Percentiles rank a stretch among this genome's conserved stretches.
Evolutionary conservation across 2,888 invertebrate genomes (phyloP).

Genomic region (Hydrotaea cyrtoneurina): DNA sequence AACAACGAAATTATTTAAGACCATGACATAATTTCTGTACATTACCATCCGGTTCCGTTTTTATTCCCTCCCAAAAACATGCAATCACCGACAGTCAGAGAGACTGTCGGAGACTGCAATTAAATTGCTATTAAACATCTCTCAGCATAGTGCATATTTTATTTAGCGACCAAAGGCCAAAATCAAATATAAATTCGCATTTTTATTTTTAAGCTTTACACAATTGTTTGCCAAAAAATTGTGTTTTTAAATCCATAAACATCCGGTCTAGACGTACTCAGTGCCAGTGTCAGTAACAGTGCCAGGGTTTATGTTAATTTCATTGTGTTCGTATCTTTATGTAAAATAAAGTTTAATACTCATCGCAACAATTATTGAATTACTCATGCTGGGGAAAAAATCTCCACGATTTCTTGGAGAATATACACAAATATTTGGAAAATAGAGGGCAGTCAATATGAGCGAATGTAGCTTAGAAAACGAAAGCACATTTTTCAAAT

Average conservation of each 20-base stretch:
- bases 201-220: constrained; percentile 52
- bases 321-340: not conserved
- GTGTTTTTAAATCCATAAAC: constrained; percentile 64
- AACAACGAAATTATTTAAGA: no score
- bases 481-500: no score
- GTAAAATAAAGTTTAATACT: not conserved
- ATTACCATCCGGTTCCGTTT: no score
- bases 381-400: no score
- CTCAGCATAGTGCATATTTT: not conserved
- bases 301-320: constrained; percentile 52
- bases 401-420: no score
- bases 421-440: no score
- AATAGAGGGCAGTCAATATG: no score
- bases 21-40: no score
- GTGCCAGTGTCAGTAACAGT: constrained; percentile 28
- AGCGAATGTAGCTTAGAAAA: no score
- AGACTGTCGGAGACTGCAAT: not conserved
- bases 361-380: no score
- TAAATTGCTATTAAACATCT: constrained; percentile 40
- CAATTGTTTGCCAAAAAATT: constrained; percentile 62
- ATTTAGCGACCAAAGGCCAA: constrained; percentile 17
- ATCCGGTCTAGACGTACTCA: constrained; percentile 65
- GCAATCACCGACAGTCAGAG: no score
- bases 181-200: constrained; percentile 28
- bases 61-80: no score